Percentiles rank a stretch among this genome's conserved stretches.
phyloP scores from a whole-genome alignment of 2,797 vertebrate species.

The Oreortyx pictus region DNA sequence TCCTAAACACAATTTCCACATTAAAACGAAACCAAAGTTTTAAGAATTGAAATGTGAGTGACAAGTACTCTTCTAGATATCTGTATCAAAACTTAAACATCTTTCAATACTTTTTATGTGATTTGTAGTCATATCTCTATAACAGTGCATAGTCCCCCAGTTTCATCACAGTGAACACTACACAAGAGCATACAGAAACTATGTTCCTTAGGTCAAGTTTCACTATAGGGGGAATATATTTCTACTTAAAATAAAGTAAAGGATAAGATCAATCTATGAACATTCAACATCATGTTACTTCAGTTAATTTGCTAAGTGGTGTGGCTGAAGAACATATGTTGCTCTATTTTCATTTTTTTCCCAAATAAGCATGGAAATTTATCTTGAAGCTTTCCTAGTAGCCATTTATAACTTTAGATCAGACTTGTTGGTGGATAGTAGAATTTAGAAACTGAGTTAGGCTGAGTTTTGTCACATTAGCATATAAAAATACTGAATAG shows the following conservation, averaged over 20 bases:
- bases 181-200: neutral
- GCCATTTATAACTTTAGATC: neutral
- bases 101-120: neutral
- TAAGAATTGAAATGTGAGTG: neutral
- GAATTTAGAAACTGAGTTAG: neutral
- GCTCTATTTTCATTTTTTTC: neutral
- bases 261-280: neutral
- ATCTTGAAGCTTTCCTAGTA: neutral
- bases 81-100: neutral
- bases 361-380: neutral
- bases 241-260: neutral
- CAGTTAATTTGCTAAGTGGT: neutral
- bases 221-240: neutral
- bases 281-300: neutral
- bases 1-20: slow-evolving; percentile 8
- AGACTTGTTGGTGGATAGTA: neutral
- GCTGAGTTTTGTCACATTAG: neutral
- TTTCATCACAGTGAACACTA: neutral
- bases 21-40: slow-evolving; percentile 18
- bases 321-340: neutral
- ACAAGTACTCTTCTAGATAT: neutral
- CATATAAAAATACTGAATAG: neutral
- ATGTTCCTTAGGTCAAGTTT: neutral
- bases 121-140: neutral
- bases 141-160: neutral